Evolutionary conservation across 2,113 vertebrate genomes (phyloP).

Genomic region (Larimichthys polyactis): DNA sequence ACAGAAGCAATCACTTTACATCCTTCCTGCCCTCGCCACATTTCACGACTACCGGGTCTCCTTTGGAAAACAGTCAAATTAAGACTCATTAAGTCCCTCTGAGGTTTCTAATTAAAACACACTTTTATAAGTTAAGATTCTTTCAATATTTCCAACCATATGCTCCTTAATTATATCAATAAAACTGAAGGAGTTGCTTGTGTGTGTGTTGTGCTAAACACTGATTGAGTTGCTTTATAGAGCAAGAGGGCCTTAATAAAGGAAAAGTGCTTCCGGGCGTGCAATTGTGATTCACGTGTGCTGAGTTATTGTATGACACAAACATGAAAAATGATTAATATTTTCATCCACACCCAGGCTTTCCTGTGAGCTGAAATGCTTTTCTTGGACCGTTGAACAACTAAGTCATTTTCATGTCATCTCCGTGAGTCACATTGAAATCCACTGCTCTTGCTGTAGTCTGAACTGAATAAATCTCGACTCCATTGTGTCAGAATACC

Average conservation of each 20-base stretch:
- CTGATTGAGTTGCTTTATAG: slow-evolving; percentile 51
- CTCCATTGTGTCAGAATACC: slow-evolving; percentile 33
- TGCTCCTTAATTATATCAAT: slow-evolving; percentile 70
- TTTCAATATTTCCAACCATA: slow-evolving; percentile 74
- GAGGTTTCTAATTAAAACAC: slow-evolving; percentile 77
- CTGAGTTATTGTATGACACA: slow-evolving; percentile 43
- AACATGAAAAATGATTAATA: slow-evolving; percentile 65
- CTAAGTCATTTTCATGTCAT: slow-evolving; percentile 35
- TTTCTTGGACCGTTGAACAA: slow-evolving; percentile 52
- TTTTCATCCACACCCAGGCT: slow-evolving; percentile 49
- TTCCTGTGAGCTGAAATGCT: slow-evolving; percentile 59
- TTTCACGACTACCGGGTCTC: slow-evolving; percentile 73
- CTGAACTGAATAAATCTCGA: slow-evolving; percentile 18
- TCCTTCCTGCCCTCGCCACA: slow-evolving; percentile 79
- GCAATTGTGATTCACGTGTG: slow-evolving; percentile 56
- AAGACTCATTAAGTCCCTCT: slow-evolving; percentile 76
- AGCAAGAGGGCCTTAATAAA: slow-evolving; percentile 40
- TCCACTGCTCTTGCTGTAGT: background rate
- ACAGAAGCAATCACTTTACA: slow-evolving; percentile 77
- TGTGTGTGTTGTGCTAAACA: slow-evolving; percentile 21
- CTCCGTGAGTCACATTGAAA: slow-evolving; percentile 38
- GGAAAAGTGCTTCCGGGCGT: slow-evolving; percentile 54
- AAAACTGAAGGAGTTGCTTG: slow-evolving; percentile 63
- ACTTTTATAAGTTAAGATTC: slow-evolving; percentile 69
- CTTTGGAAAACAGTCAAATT: slow-evolving; percentile 79